A percentile compares a stretch with the other conserved stretches of the same genome.
Conservation (phyloP, 2,797 vertebrate species). For the Micromesistius poutassou region DNA sequence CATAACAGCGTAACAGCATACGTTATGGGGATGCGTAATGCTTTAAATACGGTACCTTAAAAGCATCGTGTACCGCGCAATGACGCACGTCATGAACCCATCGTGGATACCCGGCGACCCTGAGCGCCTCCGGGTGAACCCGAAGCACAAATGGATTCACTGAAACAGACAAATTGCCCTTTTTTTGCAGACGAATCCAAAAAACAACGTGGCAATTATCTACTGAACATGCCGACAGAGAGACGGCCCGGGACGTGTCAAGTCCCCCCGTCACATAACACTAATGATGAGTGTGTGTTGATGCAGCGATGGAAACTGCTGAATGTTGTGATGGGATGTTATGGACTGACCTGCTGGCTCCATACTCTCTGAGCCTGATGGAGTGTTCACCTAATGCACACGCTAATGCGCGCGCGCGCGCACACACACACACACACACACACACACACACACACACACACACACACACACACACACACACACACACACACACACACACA, state of each 20-base stretch:
- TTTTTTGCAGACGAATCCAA: not conserved
- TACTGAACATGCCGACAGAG: not conserved
- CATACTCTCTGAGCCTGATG: not conserved
- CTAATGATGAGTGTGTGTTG: constrained; percentile 3
- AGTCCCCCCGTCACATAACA: not conserved
- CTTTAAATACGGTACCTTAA: not conserved
- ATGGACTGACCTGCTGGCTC: not conserved
- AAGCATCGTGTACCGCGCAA: not conserved
- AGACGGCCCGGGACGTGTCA: not conserved
- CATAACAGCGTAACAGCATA: too few relatives aligned
- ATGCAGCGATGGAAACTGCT: not conserved
- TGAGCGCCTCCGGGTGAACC: not conserved
- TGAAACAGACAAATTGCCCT: not conserved
- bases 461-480: too few relatives aligned
- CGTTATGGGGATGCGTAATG: not conserved
- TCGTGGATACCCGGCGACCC: not conserved
- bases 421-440: too few relatives aligned
- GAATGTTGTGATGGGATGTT: not conserved
- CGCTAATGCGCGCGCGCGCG: not conserved
- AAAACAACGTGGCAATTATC: not conserved
- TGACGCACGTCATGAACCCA: not conserved
- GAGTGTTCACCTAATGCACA: not conserved
- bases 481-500: too few relatives aligned
- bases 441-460: too few relatives aligned
- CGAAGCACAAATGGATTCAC: not conserved